Base-by-base conservation (phyloP, 2,797 vertebrate species). In the Ambastaia sidthimunki region DNA sequence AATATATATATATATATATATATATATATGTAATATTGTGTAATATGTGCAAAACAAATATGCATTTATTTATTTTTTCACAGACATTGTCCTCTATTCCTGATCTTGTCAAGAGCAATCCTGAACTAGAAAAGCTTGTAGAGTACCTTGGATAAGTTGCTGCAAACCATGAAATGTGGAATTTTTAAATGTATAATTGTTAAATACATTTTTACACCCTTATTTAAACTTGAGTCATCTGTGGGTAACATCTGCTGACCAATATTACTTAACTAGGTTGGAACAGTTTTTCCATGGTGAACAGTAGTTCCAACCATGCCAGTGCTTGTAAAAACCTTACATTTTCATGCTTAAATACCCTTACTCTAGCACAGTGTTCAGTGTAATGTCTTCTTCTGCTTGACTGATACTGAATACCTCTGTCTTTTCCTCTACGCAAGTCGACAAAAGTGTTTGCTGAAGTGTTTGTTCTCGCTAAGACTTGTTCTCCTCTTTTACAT, bases 61-160 rank as follows among this genome's bases (percentile, higher is more conserved):
- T n/a, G 31, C 4, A 21, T 0, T 34, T 21, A 60, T 59, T 71
- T 2, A 5, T 59, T 71, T 1, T 5, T 74, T 41, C 69, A 19
- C 85, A 95, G 94, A 92, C 89, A 0, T 83, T 95, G 83, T 83
- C 89, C 48, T 92, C 92, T 52, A 16, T 94, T 78, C 93, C 94
- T 2, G 86, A 88, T 1, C 83, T 88, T 1, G 85, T 94, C 75
- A 88, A 89, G 78, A 84, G 70, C 3, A 92, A 87, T 69, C 86
- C 91, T 41, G 88, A 89, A 12, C 90, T 95, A 11, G 85, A 91
- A 48, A 86, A 89, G 59, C 92, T 95, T 28, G 54, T 87, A 9
- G 87, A 92, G 41, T 94, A 90, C 76, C 87, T 95, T 2, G 90
- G 91, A 71, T 94, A 81, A 93, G 7, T 13, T 21, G 16, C 1